Evolutionary conservation across 2,888 invertebrate species (phyloP).

Genomic region (Corythucha ciliata): DNA sequence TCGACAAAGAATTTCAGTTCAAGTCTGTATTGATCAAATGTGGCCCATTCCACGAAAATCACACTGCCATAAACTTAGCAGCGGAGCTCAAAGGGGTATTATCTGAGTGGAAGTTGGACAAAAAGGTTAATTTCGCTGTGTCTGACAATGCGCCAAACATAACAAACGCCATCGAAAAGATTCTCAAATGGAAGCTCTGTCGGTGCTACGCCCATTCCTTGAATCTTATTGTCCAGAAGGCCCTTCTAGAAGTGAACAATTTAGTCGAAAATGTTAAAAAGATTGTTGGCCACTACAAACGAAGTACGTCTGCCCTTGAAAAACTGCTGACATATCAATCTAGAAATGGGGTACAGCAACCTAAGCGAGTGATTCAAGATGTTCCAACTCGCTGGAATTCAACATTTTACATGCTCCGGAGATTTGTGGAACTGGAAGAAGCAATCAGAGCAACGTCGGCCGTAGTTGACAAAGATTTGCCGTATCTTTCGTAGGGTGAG

Average conservation of each 20-base stretch:
- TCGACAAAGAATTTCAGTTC: slow-evolving; percentile 34
- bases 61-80: too few relatives aligned
- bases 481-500: too few relatives aligned
- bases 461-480: too few relatives aligned
- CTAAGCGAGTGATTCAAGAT: slow-evolving; percentile 33
- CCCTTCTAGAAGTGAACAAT: slow-evolving; percentile 17
- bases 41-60: too few relatives aligned
- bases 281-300: slow-evolving; percentile 25
- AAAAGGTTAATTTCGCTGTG: slow-evolving; percentile 33
- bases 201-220: slow-evolving; percentile 33
- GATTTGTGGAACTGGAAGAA: slow-evolving; percentile 7
- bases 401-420: slow-evolving; percentile 32
- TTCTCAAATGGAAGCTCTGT: slow-evolving; percentile 33
- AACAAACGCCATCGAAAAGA: slow-evolving; percentile 30
- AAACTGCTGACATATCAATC: slow-evolving; percentile 20
- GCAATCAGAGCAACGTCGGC: too few relatives aligned
- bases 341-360: slow-evolving; percentile 17
- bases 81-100: too few relatives aligned
- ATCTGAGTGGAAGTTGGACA: slow-evolving; percentile 21
- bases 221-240: slow-evolving; percentile 29
- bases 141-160: slow-evolving; percentile 37
- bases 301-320: slow-evolving; percentile 16
- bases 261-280: slow-evolving; percentile 25
- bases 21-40: too few relatives aligned
- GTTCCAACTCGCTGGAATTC: slow-evolving; percentile 37